phyloP scores from a whole-genome alignment of 1,140 invertebrate genomes.

The Pachyrhynchus sulphureomaculatus region DNA sequence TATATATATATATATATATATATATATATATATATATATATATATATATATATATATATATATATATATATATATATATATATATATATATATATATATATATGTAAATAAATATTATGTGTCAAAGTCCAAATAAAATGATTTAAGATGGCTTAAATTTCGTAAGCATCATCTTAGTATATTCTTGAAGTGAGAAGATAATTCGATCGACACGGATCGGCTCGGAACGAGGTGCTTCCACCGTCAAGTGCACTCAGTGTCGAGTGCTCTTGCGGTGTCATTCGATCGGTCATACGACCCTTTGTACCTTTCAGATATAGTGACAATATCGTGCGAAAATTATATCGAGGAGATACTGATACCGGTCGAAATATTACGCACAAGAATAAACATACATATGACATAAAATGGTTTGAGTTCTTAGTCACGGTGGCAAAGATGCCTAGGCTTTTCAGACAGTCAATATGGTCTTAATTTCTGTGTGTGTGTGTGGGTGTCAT shows the following conservation, averaged over 20 bases:
- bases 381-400: too few relatives aligned
- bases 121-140: background rate
- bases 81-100: too few relatives aligned
- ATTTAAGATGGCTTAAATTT: constrained; percentile 17
- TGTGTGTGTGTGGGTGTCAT: too few relatives aligned
- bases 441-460: too few relatives aligned
- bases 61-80: too few relatives aligned
- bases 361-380: background rate
- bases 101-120: too few relatives aligned
- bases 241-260: constrained; percentile 40
- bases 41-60: too few relatives aligned
- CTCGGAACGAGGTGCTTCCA: constrained; percentile 40
- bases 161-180: constrained; percentile 12
- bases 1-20: too few relatives aligned
- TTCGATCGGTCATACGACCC: constrained; percentile 39
- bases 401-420: too few relatives aligned
- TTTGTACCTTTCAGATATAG: constrained; percentile 27
- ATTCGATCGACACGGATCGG: constrained; percentile 39
- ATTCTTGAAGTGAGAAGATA: constrained; percentile 32
- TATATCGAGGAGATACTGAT: background rate
- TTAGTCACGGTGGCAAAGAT: too few relatives aligned
- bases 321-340: constrained; percentile 12
- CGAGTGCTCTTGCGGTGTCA: constrained; percentile 39
- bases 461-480: too few relatives aligned
- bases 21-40: too few relatives aligned